phyloP scores from a whole-genome alignment of 2,113 vertebrate genomes.

The Clarias gariepinus region DNA sequence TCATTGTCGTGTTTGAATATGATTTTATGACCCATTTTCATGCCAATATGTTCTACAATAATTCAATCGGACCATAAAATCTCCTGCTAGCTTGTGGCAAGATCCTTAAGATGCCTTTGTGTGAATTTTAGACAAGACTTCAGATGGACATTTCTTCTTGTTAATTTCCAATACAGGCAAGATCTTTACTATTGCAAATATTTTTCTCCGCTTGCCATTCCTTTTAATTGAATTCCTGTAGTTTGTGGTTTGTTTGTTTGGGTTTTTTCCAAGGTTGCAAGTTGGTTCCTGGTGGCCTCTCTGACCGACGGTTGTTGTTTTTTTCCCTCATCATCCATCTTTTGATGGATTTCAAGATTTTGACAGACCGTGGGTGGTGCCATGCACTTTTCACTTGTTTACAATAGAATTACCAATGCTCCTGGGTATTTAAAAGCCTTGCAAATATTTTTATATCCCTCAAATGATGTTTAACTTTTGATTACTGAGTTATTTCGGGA shows the following conservation, averaged over 20 bases:
- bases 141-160: not conserved
- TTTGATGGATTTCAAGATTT: not conserved
- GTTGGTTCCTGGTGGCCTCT: not conserved
- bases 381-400: not conserved
- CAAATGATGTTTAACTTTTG: not conserved
- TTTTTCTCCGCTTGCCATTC: not conserved
- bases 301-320: not conserved
- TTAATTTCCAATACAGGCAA: not conserved
- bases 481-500: not conserved
- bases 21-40: not conserved
- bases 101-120: not conserved
- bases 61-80: not conserved
- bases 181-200: not conserved
- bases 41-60: not conserved
- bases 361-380: not conserved
- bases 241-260: no score
- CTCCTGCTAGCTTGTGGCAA: not conserved
- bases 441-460: not conserved
- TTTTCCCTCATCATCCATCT: not conserved
- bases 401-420: no score
- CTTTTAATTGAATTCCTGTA: not conserved
- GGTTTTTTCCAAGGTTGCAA: not conserved
- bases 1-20: not conserved
- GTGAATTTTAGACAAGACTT: not conserved
- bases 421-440: not conserved